These are phyloP conservation scores for Mycteria americana DNA, from an alignment of 2,797 vertebrate species.

Conservation along the genomic window DNA sequence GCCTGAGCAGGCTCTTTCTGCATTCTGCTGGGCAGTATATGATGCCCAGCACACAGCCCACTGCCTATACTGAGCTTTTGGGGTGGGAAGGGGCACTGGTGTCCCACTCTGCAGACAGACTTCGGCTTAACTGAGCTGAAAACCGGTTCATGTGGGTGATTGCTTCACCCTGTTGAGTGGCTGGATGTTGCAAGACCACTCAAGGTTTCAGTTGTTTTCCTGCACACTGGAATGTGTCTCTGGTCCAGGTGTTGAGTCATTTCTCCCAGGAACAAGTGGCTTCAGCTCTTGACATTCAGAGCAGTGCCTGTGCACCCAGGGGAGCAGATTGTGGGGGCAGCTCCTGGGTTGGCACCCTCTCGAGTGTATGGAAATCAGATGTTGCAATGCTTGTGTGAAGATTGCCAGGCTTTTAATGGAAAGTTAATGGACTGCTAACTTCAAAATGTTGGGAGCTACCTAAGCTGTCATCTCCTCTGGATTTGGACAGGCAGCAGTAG, in stretches of 20 bases:
- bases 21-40: background rate
- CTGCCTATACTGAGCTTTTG: background rate
- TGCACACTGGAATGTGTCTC: background rate
- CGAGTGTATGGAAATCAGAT: background rate
- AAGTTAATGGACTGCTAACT: slow-evolving; percentile 25
- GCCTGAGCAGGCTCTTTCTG: background rate
- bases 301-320: background rate
- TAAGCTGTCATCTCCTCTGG: slow-evolving; percentile 30
- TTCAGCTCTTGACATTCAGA: background rate
- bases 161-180: slow-evolving; percentile 5
- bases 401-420: slow-evolving; percentile 40
- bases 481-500: background rate
- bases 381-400: background rate
- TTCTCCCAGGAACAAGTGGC: background rate
- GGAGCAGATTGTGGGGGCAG: background rate
- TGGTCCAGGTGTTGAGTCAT: background rate
- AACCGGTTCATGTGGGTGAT: background rate
- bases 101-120: background rate
- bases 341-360: background rate
- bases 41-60: background rate
- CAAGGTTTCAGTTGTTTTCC: slow-evolving; percentile 35
- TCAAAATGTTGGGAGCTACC: slow-evolving; percentile 7
- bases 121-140: background rate
- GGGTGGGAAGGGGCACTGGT: background rate
- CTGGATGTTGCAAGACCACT: slow-evolving; percentile 43